Evolutionary conservation across 2,888 invertebrate genomes (phyloP).

Genomic region (Byasa hedistus): DNA sequence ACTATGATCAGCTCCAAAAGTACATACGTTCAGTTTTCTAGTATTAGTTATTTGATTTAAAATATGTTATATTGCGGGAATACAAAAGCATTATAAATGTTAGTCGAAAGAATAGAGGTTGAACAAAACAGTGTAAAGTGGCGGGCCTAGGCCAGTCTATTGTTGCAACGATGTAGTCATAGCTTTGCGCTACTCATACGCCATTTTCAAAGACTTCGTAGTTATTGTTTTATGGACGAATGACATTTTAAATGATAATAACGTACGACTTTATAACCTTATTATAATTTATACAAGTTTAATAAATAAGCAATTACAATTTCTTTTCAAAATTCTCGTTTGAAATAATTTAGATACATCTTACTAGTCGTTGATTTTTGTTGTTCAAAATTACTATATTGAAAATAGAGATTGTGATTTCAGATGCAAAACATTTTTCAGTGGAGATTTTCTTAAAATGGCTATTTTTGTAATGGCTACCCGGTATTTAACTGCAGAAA

Average conservation of each 20-base stretch:
- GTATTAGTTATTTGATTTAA: background rate
- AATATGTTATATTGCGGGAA: conserved; percentile 14
- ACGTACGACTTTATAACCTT: too few species aligned
- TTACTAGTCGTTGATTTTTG: too few species aligned
- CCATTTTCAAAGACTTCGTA: conserved; percentile 20
- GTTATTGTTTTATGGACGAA: conserved; percentile 28
- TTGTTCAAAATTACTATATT: background rate
- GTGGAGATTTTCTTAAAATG: conserved; percentile 6
- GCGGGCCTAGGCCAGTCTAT: conserved; percentile 46
- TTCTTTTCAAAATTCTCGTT: too few species aligned
- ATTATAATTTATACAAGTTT: too few species aligned
- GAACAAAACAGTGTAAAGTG: conserved; percentile 72
- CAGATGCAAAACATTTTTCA: background rate
- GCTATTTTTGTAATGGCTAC: conserved; percentile 48
- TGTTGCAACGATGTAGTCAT: conserved; percentile 32
- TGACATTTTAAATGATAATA: conserved; percentile 6
- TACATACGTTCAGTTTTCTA: too few species aligned
- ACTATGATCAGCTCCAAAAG: too few species aligned
- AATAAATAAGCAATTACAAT: too few species aligned
- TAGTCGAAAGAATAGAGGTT: conserved; percentile 61
- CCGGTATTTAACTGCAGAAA: conserved; percentile 34
- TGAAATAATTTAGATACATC: too few species aligned
- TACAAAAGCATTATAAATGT: conserved; percentile 61
- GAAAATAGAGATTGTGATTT: background rate
- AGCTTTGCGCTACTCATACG: conserved; percentile 24